These are phyloP conservation scores for Pleuronectes platessa DNA, from an alignment of 2,113 vertebrate genomes.

Conservation along the genomic window DNA sequence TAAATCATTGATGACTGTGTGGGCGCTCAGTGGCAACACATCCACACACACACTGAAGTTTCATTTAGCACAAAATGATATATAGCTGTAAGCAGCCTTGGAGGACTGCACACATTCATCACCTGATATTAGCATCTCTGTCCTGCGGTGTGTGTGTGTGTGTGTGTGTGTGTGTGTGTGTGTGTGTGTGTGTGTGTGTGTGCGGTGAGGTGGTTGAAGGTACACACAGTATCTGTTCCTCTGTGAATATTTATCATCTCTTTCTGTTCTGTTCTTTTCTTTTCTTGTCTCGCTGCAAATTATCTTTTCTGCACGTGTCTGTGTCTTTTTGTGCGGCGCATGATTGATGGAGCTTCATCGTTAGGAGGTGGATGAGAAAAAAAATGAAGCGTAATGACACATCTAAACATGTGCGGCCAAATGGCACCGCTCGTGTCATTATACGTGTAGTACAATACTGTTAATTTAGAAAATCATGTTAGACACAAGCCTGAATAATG, in stretches of 20 bases:
- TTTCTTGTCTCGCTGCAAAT: not conserved
- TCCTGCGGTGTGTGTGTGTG: conserved; percentile 38
- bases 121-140: conserved; percentile 70
- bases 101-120: conserved; percentile 70
- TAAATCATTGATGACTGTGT: conserved; percentile 70
- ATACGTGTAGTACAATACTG: conserved; percentile 1
- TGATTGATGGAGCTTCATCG: conserved; percentile 10
- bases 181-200: conserved; percentile 4
- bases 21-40: conserved; percentile 38
- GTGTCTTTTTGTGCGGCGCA: conserved; percentile 2
- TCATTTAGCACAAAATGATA: conserved; percentile 76
- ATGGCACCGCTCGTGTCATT: conserved; percentile 1
- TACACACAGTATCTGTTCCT: conserved; percentile 18
- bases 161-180: conserved; percentile 21
- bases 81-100: conserved; percentile 69
- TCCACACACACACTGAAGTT: conserved; percentile 66
- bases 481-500: not conserved
- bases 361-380: not conserved
- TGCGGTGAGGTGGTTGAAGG: conserved; percentile 7
- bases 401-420: not conserved
- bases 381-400: conserved; percentile 7
- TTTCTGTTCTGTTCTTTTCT: not conserved
- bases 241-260: conserved; percentile 20
- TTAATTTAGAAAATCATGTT: conserved; percentile 12
- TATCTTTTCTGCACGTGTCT: not conserved